phyloP scores from a whole-genome alignment of 2,113 vertebrate species.

The human (Homo sapiens) region GRCh38 chr11:1489501-1490000 shows the following conservation, averaged over 20 bases:
- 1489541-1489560: not conserved
- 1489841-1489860: not conserved
- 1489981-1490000: no score
- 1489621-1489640: not conserved
- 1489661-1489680: no score
- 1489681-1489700: not conserved
- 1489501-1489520: not conserved
- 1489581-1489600: no score
- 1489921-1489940: not conserved
- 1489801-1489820: not conserved
- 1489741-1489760: not conserved
- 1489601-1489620: not conserved
- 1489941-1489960: rapidly evolving
- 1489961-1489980: rapidly evolving
- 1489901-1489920: rapidly evolving
- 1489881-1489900: no score
- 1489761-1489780: not conserved
- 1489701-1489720: not conserved
- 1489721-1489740: not conserved
- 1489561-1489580: not conserved
- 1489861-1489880: no score
- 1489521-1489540: not conserved
- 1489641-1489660: not conserved
- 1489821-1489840: no score
- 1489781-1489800: not conserved